Evolutionary conservation across 2,888 invertebrate genomes (phyloP), one percentile per base, ranked within the genome.

Genomic region (Agrilus cyanescens): DNA sequence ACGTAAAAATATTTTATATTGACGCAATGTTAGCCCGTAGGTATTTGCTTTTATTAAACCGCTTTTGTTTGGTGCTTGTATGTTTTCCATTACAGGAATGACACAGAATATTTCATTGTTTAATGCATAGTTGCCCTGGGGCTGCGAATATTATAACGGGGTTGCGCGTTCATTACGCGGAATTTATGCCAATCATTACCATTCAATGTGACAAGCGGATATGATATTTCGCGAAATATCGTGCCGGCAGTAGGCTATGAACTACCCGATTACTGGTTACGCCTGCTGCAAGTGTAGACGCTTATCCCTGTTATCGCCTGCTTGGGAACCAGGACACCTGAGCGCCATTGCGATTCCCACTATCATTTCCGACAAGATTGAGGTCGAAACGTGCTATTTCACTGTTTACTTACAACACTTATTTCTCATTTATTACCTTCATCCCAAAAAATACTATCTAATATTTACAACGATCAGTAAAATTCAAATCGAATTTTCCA

Each of bases 151-250:
- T 41, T 49, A 33, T 40, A 44, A 37, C 57, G 57, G 54, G 58
- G 58, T 61, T 62, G 54, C 58, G 57, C 61, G 59, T 63, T 65
- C 63, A 63, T 63, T 65, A 65, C 59, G 60, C 56, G 53, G 60
- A 66, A 66, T 66, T 66, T 66, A 66, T 65, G 65, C 61, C 66
- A 66, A 66, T 66, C 66, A 65, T 66, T 66, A 66, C 62, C 65
- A 60, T 66, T 63, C 60, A 55, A 56, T 63, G 58, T 65, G 65
- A 65, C 66, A 62, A 59, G 51, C 56, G 63, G 62, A 64, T 66
- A 66, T 64, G 65, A 64, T 63, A 65, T 65, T 64, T 61, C 59
- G 60, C 60, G 52, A 61, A 61, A 61, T 60, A 63, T 57, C 57
- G 59, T 54, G 47, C 35, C 34, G 38, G 29, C 33, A 36, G 51